Base-by-base conservation (phyloP, 2,797 vertebrate genomes). In the Anisognathus igniventris region DNA sequence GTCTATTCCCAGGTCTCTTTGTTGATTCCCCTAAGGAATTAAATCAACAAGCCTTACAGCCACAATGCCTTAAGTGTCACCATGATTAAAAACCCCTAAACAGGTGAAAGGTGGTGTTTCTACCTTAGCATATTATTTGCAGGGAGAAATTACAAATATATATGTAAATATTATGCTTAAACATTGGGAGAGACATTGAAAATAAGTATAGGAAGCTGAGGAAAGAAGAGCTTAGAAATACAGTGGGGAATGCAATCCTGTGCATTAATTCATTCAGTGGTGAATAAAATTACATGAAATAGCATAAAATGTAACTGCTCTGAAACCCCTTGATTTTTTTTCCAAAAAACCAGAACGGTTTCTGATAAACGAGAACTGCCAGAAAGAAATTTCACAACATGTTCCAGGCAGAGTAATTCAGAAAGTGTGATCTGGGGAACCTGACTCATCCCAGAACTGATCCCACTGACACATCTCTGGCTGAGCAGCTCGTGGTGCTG, bases 381-480 rank as follows among this genome's bases (percentile, higher is more conserved):
- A 88, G 65, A 79, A 89, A 80, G 89, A 96, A 83, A 67, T 28
- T 37, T 87, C 58, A 93, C 47, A 58, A 28, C 3, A 2, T 40
- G 79, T 95, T 94, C 88, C 86, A 72, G 73, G 76, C 70, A 92
- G 66, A 97, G 93, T 96, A 92, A 97, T 96, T 93, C 18, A 84
- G 95, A 96, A 68, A 97, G 45, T 6, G 4, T 75, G 68, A 51
- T 81, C 12, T 6, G 54, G 39, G 35, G 64, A 28, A 64, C 54
- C 30, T 97, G 95, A 97, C 91, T 97, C 95, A 96, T 95, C 66
- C 93, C 79, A 78, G 51, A 95, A 97, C 82, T 3, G 40, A 86
- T 91, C 76, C 92, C 42, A 94, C 40, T 86, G 88, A 93, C 70
- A 27, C 72, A 81, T 74, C 85, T 74, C 87, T 48, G 75, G 87